Percentiles rank a stretch among this genome's conserved stretches.
phyloP scores from a whole-genome alignment of 2,888 invertebrate species.

The Camponotus fellah region DNA sequence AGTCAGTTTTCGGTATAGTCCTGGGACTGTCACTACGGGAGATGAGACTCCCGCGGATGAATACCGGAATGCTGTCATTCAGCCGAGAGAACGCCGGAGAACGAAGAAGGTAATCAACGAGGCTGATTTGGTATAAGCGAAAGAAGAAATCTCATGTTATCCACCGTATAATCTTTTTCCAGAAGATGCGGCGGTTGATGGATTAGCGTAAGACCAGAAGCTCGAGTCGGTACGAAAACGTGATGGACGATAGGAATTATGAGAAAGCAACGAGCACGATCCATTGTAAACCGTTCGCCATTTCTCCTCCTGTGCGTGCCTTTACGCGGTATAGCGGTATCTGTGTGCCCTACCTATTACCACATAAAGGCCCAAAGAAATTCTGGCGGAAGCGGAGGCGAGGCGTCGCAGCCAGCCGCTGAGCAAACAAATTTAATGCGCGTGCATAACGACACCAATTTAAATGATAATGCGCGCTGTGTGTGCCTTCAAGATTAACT shows the following conservation, averaged over 20 bases:
- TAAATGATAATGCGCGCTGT: constrained; percentile 79
- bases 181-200: constrained; percentile 30
- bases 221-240: constrained; percentile 33
- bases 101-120: constrained; percentile 61
- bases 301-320: background rate
- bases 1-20: constrained; percentile 75
- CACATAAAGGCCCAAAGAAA: constrained; percentile 61
- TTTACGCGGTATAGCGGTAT: background rate
- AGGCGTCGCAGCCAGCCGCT: constrained; percentile 44
- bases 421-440: constrained; percentile 78
- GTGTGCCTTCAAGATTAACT: constrained; percentile 77
- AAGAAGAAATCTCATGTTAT: constrained; percentile 44
- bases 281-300: constrained; percentile 41
- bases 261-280: constrained; percentile 43
- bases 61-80: constrained; percentile 54
- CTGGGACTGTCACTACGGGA: constrained; percentile 75
- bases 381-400: constrained; percentile 51
- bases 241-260: constrained; percentile 48
- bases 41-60: constrained; percentile 74
- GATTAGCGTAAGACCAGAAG: constrained; percentile 45
- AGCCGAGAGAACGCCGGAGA: constrained; percentile 60
- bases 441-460: constrained; percentile 78
- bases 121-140: constrained; percentile 55
- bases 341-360: constrained; percentile 28
- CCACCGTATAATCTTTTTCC: constrained; percentile 21